These are phyloP conservation scores for Phrynocephalus vlangalii DNA, from an alignment of 2,797 vertebrate species.

Conservation along the genomic window DNA sequence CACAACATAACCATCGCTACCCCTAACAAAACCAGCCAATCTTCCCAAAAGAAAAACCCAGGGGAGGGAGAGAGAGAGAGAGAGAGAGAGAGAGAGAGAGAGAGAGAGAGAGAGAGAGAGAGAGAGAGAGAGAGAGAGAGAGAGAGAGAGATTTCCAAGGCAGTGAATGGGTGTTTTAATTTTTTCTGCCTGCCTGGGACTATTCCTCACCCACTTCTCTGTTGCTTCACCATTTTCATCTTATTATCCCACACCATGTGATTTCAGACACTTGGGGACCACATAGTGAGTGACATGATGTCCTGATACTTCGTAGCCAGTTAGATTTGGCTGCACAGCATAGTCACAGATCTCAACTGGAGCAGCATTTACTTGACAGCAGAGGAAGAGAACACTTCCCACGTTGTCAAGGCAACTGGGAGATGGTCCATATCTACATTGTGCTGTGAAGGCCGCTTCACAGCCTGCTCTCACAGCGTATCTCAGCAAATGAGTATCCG, in stretches of 20 bases:
- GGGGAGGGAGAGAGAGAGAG: conserved; percentile 1
- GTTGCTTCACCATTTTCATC: neutral
- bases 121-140: neutral
- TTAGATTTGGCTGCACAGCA: neutral
- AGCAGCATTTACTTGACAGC: neutral
- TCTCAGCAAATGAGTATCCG: neutral
- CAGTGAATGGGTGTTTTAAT: neutral
- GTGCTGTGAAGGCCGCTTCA: neutral
- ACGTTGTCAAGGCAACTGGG: neutral
- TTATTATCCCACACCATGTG: neutral
- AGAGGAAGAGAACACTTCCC: neutral
- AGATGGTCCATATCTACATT: neutral
- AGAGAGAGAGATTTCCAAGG: neutral
- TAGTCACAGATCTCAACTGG: neutral
- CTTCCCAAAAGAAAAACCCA: neutral
- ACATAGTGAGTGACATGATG: neutral
- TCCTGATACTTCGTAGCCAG: neutral
- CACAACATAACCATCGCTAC: neutral
- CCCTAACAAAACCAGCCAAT: too few species aligned
- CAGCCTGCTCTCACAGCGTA: neutral
- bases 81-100: conserved; percentile 2
- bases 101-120: neutral
- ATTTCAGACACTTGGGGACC: neutral
- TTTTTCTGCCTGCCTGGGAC: neutral
- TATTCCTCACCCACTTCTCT: neutral